Base-by-base conservation (phyloP, 2,113 vertebrate genomes). In the Catharus bicknelli region DNA sequence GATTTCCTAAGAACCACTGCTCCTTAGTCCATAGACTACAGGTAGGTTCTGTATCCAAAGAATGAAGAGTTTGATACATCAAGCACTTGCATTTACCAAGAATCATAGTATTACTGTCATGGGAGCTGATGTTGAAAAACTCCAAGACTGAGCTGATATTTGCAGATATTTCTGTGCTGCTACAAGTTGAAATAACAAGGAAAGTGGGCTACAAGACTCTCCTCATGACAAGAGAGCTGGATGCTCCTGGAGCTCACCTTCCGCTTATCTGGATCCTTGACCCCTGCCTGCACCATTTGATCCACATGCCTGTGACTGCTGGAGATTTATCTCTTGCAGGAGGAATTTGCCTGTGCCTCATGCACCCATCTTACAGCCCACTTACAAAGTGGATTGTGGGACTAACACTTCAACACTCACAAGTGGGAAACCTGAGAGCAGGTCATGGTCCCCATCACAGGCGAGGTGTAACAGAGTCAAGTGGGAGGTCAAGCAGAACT, bases 381-480 rank as follows among this genome's bases (percentile, higher is more conserved):
- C 96, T 98, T 95, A 95, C 86, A 96, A 95, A 92, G 91, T 94
- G 96, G 97, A 96, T 97, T 96, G 91, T 77, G 91, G 86, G 97
- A 95, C 98, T 98, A 96, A 98, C 98, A 98, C 97, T 97, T 98
- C 98, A 98, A 89, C 98, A 78, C 96, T 93, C 75, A 7, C 83
- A 97, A 97, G 97, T 97, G 97, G 90, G 92, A 95, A 95, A 90
- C 80, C 94, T 93, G 91, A 95, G 95, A 96, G 93, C 66, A 90
- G 94, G 76, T 97, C 96, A 95, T 96, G 94, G 95, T 96, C 96
- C 95, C 95, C 90, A 90, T 97, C 97, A 96, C 95, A 96, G 88
- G 90, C 62, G 6, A 97, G 97, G 98, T 98, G 97, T 97, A 96
- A 92, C 23, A 30, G 95, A 96, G 98, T 98, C 97, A 98, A 98